These are phyloP conservation scores for Monochamus alternatus DNA, from an alignment of 2,888 invertebrate species.

Conservation along the genomic window DNA sequence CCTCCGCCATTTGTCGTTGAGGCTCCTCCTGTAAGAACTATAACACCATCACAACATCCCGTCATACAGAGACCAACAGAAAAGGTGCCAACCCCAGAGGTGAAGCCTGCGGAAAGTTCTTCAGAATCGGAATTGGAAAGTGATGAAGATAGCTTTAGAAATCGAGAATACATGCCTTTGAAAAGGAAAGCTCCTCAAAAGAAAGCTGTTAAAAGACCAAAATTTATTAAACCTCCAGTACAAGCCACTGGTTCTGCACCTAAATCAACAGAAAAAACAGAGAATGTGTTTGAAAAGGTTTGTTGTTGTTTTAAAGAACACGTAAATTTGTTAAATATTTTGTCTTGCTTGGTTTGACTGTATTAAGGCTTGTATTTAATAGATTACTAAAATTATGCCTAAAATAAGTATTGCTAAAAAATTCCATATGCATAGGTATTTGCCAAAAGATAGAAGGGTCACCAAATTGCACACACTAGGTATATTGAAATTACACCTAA, in stretches of 20 bases:
- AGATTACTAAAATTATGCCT: too few relatives aligned
- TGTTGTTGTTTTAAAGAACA: constrained; percentile 1
- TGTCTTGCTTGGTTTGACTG: too few relatives aligned
- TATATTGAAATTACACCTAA: too few relatives aligned
- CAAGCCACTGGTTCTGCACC: constrained; percentile 48
- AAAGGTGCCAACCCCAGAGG: constrained; percentile 67
- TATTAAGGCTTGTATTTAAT: too few relatives aligned
- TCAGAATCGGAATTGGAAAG: constrained; percentile 80
- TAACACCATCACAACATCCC: constrained; percentile 65
- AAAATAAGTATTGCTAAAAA: too few relatives aligned
- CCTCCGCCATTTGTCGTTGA: constrained; percentile 83
- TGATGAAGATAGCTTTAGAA: constrained; percentile 70
- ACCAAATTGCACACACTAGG: too few relatives aligned
- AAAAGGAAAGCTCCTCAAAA: constrained; percentile 70
- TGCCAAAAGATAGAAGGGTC: too few relatives aligned
- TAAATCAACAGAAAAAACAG: constrained; percentile 68
- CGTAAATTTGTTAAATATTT: too few relatives aligned
- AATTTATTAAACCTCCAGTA: constrained; percentile 71
- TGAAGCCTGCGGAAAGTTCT: constrained; percentile 56
- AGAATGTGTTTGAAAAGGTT: constrained; percentile 74
- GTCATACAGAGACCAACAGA: constrained; percentile 63
- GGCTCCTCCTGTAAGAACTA: constrained; percentile 56
- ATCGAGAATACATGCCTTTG: constrained; percentile 69
- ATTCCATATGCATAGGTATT: too few relatives aligned
- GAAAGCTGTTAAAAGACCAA: constrained; percentile 74